A percentile compares a stretch with the other conserved stretches of the same genome.
phyloP scores from a whole-genome alignment of 2,797 vertebrate genomes.

The Lagorchestes hirsutus region DNA sequence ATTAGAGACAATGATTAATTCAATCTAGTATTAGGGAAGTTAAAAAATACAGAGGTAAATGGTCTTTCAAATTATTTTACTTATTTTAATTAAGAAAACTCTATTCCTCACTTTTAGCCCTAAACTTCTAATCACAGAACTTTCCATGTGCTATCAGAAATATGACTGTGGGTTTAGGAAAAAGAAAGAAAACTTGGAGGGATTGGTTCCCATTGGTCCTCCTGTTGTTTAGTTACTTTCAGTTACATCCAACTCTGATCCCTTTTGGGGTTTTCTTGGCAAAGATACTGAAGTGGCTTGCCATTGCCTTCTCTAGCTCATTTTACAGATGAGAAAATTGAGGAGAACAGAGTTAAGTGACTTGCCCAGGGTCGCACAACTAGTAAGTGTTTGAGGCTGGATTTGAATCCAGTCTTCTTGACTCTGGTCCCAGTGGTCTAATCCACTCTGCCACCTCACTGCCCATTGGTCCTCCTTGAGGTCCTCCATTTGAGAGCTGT shows the following conservation, averaged over 20 bases:
- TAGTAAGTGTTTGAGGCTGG: not conserved
- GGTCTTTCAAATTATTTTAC: constrained; percentile 24
- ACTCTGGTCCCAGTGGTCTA: not conserved
- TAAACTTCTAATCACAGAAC: constrained; percentile 29
- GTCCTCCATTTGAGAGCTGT: not conserved
- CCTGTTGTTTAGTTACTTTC: not conserved
- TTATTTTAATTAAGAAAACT: constrained; percentile 43
- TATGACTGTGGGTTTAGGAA: not conserved
- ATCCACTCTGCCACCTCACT: not conserved
- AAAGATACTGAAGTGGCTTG: not conserved
- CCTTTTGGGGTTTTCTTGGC: not conserved
- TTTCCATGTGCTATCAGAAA: not conserved
- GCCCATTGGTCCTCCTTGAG: not conserved
- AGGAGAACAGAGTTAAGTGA: not conserved
- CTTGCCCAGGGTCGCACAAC: not conserved
- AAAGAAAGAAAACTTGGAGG: constrained; percentile 14
- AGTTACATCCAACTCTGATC: not conserved
- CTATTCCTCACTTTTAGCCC: not conserved
- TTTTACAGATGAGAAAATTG: not conserved
- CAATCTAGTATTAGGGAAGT: not conserved
- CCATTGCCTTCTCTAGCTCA: not conserved
- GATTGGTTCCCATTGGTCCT: not conserved
- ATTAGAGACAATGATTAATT: constrained; percentile 2
- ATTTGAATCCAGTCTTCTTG: not conserved
- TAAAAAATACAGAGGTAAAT: constrained; percentile 47